phyloP scores from a whole-genome alignment of 2,797 vertebrate species.

The Fringilla coelebs region DNA sequence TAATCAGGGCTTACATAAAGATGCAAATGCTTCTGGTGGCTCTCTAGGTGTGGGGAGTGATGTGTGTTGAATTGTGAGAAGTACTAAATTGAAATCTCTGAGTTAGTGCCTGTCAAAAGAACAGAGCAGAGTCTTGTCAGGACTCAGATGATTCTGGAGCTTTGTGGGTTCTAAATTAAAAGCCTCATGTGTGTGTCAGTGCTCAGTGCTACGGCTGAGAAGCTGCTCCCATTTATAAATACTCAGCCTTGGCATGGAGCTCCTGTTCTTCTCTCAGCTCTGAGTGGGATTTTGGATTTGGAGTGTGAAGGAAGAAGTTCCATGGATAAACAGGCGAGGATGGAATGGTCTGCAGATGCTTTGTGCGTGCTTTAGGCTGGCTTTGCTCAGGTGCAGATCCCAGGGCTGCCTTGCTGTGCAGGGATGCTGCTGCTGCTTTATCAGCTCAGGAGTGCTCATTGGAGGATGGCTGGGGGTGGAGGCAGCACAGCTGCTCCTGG shows the following conservation, averaged over 20 bases:
- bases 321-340: not conserved
- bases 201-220: not conserved
- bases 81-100: not conserved
- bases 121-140: not conserved
- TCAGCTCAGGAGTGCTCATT: not conserved
- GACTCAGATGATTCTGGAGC: not conserved
- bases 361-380: not conserved
- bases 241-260: not conserved
- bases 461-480: not conserved
- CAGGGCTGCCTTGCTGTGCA: not conserved
- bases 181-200: not conserved
- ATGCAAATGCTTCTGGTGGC: slow-evolving; percentile 11
- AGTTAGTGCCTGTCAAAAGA: not conserved
- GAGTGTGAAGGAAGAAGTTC: slow-evolving; percentile 17
- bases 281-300: slow-evolving; percentile 30
- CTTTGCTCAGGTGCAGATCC: not conserved
- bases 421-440: not conserved
- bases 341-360: not conserved
- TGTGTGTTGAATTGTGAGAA: not conserved
- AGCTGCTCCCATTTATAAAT: slow-evolving; percentile 1
- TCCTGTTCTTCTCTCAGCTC: slow-evolving; percentile 5
- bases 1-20: slow-evolving; percentile 26
- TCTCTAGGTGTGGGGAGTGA: not conserved
- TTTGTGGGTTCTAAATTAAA: slow-evolving; percentile 4
- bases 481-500: not conserved